Percentiles rank a stretch among this genome's conserved stretches.
phyloP scores from a whole-genome alignment of 2,888 invertebrate species.

The Mantis religiosa region DNA sequence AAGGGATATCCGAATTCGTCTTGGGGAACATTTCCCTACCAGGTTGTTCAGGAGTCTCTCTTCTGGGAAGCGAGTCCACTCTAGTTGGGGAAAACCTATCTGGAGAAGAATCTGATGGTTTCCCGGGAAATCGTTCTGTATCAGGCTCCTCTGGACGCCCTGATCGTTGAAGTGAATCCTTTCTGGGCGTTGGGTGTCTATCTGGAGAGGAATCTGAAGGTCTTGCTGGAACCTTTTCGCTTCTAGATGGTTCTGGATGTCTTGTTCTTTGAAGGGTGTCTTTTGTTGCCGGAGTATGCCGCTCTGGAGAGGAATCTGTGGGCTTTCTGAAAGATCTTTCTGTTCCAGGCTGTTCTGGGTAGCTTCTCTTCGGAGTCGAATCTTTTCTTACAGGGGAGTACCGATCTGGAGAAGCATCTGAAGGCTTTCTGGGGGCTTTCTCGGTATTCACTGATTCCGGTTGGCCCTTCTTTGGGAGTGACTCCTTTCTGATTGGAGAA shows the following conservation, averaged over 20 bases:
- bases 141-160: neutral
- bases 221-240: neutral
- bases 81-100: neutral
- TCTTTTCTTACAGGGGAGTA: neutral
- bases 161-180: neutral
- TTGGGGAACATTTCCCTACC: too few species aligned
- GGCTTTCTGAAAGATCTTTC: neutral
- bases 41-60: neutral
- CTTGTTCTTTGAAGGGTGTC: neutral
- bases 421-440: neutral
- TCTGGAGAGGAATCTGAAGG: neutral
- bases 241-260: neutral
- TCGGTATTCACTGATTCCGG: neutral
- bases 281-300: neutral
- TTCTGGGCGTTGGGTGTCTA: neutral
- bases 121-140: neutral
- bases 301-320: neutral
- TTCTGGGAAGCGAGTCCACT: conserved; percentile 20
- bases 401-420: neutral
- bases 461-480: neutral
- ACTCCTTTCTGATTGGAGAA: neutral
- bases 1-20: too few species aligned
- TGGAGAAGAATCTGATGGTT: neutral
- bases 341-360: neutral
- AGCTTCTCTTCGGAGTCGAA: neutral